These are phyloP conservation scores for Siderastrea siderea DNA, from an alignment of 92 coral and sea anemone species.

Conservation along the genomic window DNA sequence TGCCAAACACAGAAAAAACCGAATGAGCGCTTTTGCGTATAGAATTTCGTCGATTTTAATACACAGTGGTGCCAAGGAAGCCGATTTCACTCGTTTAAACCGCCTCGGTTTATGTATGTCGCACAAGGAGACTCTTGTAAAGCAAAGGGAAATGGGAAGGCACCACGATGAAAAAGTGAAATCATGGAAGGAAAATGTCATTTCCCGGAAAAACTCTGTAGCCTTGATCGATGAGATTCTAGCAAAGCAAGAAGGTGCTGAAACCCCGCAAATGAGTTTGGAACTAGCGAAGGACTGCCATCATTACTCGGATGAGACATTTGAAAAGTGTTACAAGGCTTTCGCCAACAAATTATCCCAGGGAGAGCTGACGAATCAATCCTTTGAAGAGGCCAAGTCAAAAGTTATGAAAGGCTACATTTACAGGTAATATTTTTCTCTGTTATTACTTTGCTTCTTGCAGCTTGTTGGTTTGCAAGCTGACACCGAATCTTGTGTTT, in stretches of 20 bases:
- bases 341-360: neutral
- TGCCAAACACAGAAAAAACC: neutral
- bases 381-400: neutral
- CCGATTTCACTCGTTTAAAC: constrained; percentile 6
- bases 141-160: constrained; percentile 39
- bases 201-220: neutral
- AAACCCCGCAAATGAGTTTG: neutral
- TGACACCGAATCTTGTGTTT: neutral
- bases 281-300: neutral
- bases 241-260: neutral
- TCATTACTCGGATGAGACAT: constrained; percentile 2
- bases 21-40: constrained; percentile 1
- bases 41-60: neutral
- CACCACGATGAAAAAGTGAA: constrained; percentile 27
- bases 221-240: neutral
- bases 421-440: neutral
- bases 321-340: neutral
- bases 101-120: constrained; percentile 29
- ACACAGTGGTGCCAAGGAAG: constrained; percentile 2
- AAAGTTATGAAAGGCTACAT: neutral
- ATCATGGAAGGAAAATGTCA: constrained; percentile 28
- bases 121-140: constrained; percentile 14
- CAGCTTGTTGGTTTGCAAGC: no score
- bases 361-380: neutral
- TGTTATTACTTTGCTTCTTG: neutral